Evolutionary conservation across 2,888 invertebrate genomes (phyloP).

Genomic region (Callosobruchus maculatus): DNA sequence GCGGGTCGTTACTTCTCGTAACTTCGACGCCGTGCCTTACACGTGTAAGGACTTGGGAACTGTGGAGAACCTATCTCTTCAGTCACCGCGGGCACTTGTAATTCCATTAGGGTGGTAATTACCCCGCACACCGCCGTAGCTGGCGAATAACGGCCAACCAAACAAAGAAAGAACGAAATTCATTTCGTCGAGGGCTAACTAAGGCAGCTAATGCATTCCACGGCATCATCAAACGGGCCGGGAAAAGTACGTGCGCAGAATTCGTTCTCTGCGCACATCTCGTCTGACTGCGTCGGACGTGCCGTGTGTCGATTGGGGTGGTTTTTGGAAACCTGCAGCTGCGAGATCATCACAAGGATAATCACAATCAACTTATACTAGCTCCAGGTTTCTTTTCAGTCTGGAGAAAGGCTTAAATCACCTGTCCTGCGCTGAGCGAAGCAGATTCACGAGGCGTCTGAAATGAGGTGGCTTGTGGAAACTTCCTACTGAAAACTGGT

Average conservation of each 20-base stretch:
- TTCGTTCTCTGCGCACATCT: background rate
- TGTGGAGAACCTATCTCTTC: background rate
- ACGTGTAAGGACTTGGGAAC: background rate
- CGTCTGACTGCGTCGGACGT: background rate
- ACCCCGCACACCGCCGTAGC: background rate
- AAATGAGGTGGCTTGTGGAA: too few species aligned
- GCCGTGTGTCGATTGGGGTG: background rate
- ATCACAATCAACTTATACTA: background rate
- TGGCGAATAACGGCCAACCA: background rate
- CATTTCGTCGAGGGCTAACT: background rate
- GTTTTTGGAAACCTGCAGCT: background rate
- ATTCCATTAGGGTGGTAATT: background rate
- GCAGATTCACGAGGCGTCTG: too few species aligned
- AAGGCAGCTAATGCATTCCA: background rate
- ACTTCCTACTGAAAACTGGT: too few species aligned
- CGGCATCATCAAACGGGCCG: background rate
- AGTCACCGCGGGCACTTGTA: background rate
- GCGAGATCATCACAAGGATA: background rate
- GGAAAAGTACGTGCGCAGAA: background rate
- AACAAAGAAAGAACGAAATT: background rate
- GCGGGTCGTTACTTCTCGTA: background rate
- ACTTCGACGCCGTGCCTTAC: background rate
- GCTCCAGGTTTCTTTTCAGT: background rate
- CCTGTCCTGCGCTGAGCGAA: too few species aligned
- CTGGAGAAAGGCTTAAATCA: too few species aligned